Conservation (phyloP, 1,140 invertebrate genomes). For the Pseudomyrmex cubaensis region DNA sequence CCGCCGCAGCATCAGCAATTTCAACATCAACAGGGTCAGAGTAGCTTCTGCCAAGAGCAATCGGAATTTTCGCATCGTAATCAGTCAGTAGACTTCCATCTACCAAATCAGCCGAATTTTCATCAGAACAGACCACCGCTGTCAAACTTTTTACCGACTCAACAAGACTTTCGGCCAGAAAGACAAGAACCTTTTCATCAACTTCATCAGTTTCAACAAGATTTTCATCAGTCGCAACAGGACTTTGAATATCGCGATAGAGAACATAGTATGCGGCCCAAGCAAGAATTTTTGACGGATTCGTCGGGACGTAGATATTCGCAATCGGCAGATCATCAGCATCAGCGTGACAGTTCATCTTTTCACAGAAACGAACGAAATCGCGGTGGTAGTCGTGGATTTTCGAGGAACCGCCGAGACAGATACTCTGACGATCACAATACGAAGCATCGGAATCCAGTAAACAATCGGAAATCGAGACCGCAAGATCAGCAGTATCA, state of each 20-base stretch:
- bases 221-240: conserved; percentile 69
- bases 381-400: conserved; percentile 75
- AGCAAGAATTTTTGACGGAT: conserved; percentile 76
- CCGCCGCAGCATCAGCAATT: conserved; percentile 76
- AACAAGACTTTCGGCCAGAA: conserved; percentile 68
- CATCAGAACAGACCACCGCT: conserved; percentile 18
- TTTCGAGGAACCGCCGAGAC: conserved; percentile 72
- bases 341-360: conserved; percentile 71
- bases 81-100: conserved; percentile 74
- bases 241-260: conserved; percentile 80
- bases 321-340: conserved; percentile 73
- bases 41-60: conserved; percentile 76
- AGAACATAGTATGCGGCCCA: conserved; percentile 69
- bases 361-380: conserved; percentile 78
- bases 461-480: conserved; percentile 73
- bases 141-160: conserved; percentile 23
- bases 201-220: conserved; percentile 64
- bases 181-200: conserved; percentile 30
- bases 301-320: conserved; percentile 72
- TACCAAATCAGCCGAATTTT: conserved; percentile 74
- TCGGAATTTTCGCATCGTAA: conserved; percentile 73
- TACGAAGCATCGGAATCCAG: conserved; percentile 68
- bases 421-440: conserved; percentile 78
- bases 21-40: conserved; percentile 73
- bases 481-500: conserved; percentile 64